Percentiles rank a stretch among this genome's conserved stretches.
Evolutionary conservation across 2,888 invertebrate species (phyloP).

Genomic region (Linnaemya tessellans): DNA sequence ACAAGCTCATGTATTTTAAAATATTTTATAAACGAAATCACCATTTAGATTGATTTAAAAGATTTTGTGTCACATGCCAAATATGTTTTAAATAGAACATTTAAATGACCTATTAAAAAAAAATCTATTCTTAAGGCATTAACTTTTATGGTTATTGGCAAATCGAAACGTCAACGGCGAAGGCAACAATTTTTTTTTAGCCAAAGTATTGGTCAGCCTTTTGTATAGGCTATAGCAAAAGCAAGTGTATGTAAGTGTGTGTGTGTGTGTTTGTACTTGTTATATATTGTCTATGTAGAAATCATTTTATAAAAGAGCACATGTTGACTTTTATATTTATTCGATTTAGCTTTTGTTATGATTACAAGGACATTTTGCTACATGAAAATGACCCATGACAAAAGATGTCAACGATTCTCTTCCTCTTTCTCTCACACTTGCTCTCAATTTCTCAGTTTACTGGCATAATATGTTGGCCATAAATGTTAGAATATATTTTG

Average conservation of each 20-base stretch:
- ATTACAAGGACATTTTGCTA: conserved; percentile 5
- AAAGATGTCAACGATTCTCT: conserved; percentile 7
- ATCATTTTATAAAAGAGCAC: conserved; percentile 13
- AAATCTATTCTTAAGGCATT: background rate
- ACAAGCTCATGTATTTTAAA: background rate
- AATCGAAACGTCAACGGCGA: background rate
- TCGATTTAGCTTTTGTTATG: conserved; percentile 4
- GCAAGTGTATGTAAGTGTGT: too few species aligned
- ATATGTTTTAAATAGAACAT: background rate
- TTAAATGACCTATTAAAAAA: background rate
- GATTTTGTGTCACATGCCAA: conserved; percentile 1
- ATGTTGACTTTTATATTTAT: conserved; percentile 19
- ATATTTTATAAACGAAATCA: background rate
- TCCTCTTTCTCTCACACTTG: background rate
- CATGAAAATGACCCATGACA: conserved; percentile 44
- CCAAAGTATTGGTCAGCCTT: background rate
- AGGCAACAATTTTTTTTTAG: background rate
- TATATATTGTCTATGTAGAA: background rate
- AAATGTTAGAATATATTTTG: conserved; percentile 3
- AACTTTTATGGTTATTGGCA: conserved; percentile 2
- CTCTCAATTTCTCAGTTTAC: too few species aligned
- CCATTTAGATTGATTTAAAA: conserved; percentile 11
- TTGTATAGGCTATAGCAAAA: background rate
- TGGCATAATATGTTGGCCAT: too few species aligned
- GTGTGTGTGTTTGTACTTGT: too few species aligned